Base-by-base conservation (phyloP, 2,113 vertebrate genomes). In the Bucco capensis region DNA sequence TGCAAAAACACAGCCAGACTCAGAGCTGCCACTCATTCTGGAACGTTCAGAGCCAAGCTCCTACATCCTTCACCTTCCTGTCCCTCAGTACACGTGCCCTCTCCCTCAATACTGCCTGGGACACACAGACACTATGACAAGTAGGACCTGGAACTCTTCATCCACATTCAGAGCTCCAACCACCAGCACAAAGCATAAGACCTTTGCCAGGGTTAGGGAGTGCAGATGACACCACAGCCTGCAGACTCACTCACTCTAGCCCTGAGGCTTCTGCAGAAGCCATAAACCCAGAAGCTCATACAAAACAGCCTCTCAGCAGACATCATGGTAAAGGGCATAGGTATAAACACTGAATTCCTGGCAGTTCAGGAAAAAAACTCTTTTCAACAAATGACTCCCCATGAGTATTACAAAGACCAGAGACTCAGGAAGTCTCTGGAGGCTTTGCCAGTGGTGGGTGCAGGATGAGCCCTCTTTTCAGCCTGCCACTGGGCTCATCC, bases 1-100 rank as follows among this genome's bases (percentile, higher is more conserved):
- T 99, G 98, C 65, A 75, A 76, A 90, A 77, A 90, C 54, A 96
- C 69, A 84, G 33, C 42, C 67, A 84, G 80, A 92, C 33, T 95
- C 33, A 90, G 33, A 74, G 16, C 49, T 66, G 58, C 50, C 38
- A 19, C n/a, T 72, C 21, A 3, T 14, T 31, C 50, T 30, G 17
- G 19, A 47, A 14, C 40, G 66, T 19, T 16, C 19, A 21, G 37
- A 71, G 53, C 31, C 65, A 78, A 33, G 35, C 2, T n/a, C 38
- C 37, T 19, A 13, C 1, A 6, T 11, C 16, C 7, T 42, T 31
- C 1, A 1, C 40, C 42, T 28, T 35, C 69, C 42, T 7, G 5
- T 19, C 25, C 46, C 61, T 42, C 35, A 40, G 3, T 9, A 47
- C 33, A 31, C 1, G 1, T 4, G 2, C 19, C 27, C 28, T 40